These are phyloP conservation scores for Drosophila testacea DNA, from an alignment of 2,888 invertebrate genomes.

Conservation along the genomic window DNA sequence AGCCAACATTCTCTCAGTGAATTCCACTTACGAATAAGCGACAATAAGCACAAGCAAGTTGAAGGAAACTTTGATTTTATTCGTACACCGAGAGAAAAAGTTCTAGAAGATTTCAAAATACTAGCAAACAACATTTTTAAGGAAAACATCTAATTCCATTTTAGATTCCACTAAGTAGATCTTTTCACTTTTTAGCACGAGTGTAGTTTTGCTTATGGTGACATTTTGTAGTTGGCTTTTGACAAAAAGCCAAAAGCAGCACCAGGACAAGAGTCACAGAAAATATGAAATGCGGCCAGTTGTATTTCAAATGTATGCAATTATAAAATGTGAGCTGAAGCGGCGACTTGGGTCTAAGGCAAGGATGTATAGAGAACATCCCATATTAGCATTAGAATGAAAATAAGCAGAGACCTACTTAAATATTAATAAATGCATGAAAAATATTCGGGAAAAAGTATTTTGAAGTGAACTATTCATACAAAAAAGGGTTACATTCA, in stretches of 20 bases:
- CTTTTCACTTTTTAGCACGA: neutral
- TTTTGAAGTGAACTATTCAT: neutral
- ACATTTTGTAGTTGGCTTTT: constrained; percentile 57
- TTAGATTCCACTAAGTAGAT: neutral
- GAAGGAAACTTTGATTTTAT: constrained; percentile 19
- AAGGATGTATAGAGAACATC: neutral
- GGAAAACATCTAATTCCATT: neutral
- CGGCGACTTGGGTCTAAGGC: constrained; percentile 16
- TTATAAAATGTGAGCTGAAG: constrained; percentile 28
- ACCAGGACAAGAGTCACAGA: constrained; percentile 32
- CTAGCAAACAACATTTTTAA: neutral
- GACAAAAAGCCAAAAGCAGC: constrained; percentile 78
- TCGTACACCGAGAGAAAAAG: constrained; percentile 29
- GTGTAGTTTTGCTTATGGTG: constrained; percentile 31
- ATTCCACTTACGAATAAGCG: constrained; percentile 50
- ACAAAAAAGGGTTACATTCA: neutral
- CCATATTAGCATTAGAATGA: constrained; percentile 5
- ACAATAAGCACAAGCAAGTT: constrained; percentile 37
- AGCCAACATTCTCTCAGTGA: constrained; percentile 42
- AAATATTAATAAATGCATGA: neutral
- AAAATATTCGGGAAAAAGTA: neutral
- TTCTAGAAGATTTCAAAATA: neutral
- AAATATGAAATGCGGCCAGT: constrained; percentile 60
- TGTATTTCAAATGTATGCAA: constrained; percentile 36
- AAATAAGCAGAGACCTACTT: constrained; percentile 4